A percentile compares a stretch with the other conserved stretches of the same genome.
phyloP scores from a whole-genome alignment of 2,797 vertebrate genomes.

The Falco peregrinus region DNA sequence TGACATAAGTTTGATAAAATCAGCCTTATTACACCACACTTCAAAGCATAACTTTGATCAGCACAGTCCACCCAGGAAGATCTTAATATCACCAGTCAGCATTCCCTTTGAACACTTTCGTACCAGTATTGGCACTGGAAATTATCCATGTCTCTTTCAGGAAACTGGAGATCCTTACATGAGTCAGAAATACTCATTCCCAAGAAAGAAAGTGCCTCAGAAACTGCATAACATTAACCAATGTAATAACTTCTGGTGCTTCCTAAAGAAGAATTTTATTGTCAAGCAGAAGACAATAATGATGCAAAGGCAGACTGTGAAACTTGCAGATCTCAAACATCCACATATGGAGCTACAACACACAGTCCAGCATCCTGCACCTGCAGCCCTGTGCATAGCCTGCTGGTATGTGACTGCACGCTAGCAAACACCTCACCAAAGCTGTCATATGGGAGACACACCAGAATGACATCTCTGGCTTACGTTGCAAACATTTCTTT shows the following conservation, averaged over 20 bases:
- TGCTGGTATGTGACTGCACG: neutral
- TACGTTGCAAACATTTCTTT: neutral
- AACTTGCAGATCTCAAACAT: neutral
- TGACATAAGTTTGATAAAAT: neutral
- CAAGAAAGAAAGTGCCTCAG: neutral
- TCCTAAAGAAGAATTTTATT: neutral
- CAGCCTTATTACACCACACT: neutral
- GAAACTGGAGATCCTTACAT: neutral
- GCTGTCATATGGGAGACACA: neutral
- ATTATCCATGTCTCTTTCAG: neutral
- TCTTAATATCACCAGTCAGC: neutral
- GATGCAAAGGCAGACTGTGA: neutral
- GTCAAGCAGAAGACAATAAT: neutral
- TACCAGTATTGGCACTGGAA: neutral
- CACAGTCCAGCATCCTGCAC: neutral
- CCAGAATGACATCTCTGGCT: neutral
- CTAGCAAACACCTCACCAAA: neutral
- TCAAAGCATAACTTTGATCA: neutral
- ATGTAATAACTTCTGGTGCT: neutral
- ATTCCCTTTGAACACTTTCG: neutral
- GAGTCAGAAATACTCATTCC: neutral
- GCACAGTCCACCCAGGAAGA: neutral
- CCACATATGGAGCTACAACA: neutral
- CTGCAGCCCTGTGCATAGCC: neutral
- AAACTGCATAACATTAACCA: neutral